phyloP scores from a whole-genome alignment of 2,797 vertebrate species.

The Eulemur coronatus region DNA sequence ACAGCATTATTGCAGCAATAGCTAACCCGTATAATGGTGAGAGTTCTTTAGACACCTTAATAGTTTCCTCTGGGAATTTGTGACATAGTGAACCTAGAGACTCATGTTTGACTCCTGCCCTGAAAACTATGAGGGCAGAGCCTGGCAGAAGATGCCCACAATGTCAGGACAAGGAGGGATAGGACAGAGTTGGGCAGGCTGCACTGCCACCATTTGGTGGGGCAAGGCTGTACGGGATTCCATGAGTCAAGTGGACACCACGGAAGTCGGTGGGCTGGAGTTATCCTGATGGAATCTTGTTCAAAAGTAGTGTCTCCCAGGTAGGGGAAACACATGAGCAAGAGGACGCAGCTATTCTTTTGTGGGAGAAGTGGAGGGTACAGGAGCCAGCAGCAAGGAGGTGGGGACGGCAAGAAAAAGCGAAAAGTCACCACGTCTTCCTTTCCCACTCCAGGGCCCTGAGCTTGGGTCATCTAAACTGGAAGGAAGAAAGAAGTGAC shows the following conservation, averaged over 20 bases:
- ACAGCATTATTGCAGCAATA: neutral
- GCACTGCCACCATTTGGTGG: neutral
- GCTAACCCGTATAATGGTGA: neutral
- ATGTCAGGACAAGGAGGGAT: neutral
- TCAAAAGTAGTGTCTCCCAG: neutral
- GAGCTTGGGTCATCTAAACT: neutral
- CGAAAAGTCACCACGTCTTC: neutral
- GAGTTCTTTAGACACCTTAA: neutral
- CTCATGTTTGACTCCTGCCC: neutral
- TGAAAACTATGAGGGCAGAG: neutral
- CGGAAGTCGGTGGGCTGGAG: neutral
- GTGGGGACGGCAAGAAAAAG: neutral
- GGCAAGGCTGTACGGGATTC: neutral
- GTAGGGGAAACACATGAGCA: neutral
- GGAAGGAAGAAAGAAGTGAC: neutral
- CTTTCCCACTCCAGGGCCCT: too few species aligned
- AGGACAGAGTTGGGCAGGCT: neutral
- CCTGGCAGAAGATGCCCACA: neutral
- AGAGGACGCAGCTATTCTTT: neutral
- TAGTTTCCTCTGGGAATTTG: neutral
- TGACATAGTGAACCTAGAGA: neutral
- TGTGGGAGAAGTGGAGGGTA: neutral
- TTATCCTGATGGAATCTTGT: neutral
- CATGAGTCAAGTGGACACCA: neutral
- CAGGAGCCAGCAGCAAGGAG: neutral